These are phyloP conservation scores for Neomicropteryx cornuta DNA, from an alignment of 1,140 invertebrate genomes.

Conservation along the genomic window DNA sequence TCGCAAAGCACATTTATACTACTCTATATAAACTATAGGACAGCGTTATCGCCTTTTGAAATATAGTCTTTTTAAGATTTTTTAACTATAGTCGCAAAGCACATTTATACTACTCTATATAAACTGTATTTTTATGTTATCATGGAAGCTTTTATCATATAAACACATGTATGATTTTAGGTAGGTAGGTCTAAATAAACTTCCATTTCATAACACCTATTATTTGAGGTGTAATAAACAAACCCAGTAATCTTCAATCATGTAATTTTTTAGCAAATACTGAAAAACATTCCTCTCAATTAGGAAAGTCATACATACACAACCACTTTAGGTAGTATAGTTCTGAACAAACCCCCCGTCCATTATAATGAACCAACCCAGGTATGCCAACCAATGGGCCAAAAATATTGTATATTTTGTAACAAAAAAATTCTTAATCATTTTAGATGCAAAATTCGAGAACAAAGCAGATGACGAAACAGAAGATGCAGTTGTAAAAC, in stretches of 20 bases:
- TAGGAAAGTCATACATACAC: background rate
- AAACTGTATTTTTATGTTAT: background rate
- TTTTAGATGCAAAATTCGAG: constrained; percentile 29
- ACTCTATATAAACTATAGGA: background rate
- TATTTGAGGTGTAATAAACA: no score
- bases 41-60: background rate
- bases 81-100: background rate
- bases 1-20: no score
- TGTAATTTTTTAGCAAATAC: background rate
- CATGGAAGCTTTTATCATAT: no score
- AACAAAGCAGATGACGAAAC: constrained; percentile 24
- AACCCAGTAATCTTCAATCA: background rate
- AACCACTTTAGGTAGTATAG: background rate
- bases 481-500: constrained; percentile 6
- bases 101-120: no score
- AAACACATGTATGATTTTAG: no score
- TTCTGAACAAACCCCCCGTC: background rate
- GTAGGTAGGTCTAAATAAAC: no score
- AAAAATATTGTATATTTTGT: no score
- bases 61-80: background rate
- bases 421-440: background rate
- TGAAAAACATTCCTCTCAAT: background rate
- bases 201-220: no score
- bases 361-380: background rate
- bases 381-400: no score